phyloP scores from a whole-genome alignment of 2,113 vertebrate species.

The Brachionichthys hirsutus region DNA sequence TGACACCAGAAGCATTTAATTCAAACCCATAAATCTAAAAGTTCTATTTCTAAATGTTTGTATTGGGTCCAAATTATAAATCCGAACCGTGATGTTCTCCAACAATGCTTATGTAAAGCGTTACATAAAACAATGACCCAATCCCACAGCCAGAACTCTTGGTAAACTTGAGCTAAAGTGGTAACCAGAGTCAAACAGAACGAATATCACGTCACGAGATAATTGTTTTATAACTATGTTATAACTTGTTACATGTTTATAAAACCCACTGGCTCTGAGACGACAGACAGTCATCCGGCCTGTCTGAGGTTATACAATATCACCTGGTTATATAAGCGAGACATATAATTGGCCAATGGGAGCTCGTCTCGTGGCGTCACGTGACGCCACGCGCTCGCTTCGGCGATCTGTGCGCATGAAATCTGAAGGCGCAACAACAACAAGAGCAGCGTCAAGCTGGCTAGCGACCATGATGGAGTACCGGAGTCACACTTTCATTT shows the following conservation, averaged over 20 bases:
- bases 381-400: constrained; percentile 35
- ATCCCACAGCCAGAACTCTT: neutral
- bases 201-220: neutral
- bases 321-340: constrained; percentile 78
- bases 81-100: neutral
- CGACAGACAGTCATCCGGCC: neutral
- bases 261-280: neutral
- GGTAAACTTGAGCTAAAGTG: neutral
- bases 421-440: constrained; percentile 32
- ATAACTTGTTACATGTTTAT: neutral
- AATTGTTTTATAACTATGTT: neutral
- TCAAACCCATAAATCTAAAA: neutral
- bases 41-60: neutral
- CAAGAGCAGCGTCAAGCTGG: constrained; percentile 45
- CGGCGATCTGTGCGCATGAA: constrained; percentile 5
- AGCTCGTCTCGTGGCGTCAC: constrained; percentile 13
- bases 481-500: neutral
- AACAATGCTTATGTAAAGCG: constrained; percentile 63
- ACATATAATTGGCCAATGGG: constrained; percentile 59
- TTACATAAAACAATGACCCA: constrained; percentile 64
- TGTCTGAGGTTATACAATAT: constrained; percentile 69
- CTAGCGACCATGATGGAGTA: constrained; percentile 20
- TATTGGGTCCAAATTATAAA: neutral
- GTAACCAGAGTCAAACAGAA: neutral
- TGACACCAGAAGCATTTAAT: neutral